Evolutionary conservation across 2,797 vertebrate genomes (phyloP), one percentile per base, ranked within the genome.

Genomic region (Pteropus rufus): DNA sequence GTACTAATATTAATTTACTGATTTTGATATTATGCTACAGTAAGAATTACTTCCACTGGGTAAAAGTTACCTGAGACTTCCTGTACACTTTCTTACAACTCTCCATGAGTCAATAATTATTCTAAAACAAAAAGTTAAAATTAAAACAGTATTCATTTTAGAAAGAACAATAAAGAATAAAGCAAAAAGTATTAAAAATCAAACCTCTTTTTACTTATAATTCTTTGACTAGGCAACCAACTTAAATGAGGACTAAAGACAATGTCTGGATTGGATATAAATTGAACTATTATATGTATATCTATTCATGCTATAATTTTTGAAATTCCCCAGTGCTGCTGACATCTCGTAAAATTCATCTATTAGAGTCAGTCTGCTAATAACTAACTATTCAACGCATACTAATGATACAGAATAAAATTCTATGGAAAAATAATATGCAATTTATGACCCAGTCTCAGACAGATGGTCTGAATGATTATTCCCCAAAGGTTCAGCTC

Each of bases 401-500:
- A 92, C 77, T 89, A 96, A 96, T 81, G 23, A 65, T 36, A 79
- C 88, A 81, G 93, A 95, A 92, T 88, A 93, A 97, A 97, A 96
- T 95, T 58, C 1, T 49, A 29, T 88, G 81, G 46, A 84, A 96
- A 91, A 96, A 97, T 49, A 87, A 96, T 85, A 75, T 75, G 3
- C 26, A 94, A 90, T 97, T 90, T 96, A 91, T 85, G 95, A 93
- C 83, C 58, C 89, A 21, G 67, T 90, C 36, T 69, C 95, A 97
- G 96, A 95, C 96, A 98, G 97, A 98, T 96, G 96, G 96, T 94
- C 89, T 94, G 94, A 98, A 96, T 95, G 70, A 91, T 96, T 1
- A 94, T 96, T 97, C 93, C 92, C 87, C 73, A 88, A 97, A 97
- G 95, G 89, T 95, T 79, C 89, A 76, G 49, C 91, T 95, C 88